Percentiles rank a stretch among this genome's conserved stretches.
phyloP scores from a whole-genome alignment of 2,888 invertebrate genomes.

The Leptinotarsa tumamoca region DNA sequence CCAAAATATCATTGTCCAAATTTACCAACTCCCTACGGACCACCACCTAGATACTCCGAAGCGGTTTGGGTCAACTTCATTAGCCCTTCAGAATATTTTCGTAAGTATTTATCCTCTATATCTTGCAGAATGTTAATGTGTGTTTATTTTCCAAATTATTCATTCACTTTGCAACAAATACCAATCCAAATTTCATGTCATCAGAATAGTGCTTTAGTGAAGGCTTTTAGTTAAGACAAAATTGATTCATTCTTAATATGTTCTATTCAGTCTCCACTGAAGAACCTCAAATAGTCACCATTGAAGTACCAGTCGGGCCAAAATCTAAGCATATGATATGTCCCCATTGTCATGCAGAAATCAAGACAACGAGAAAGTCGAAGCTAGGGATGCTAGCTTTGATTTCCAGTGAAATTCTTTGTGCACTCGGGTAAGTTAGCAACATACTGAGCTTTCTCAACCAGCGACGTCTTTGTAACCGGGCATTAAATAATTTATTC shows the following conservation, averaged over 20 bases:
- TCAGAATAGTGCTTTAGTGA: too few species aligned
- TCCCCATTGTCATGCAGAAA: conserved; percentile 87
- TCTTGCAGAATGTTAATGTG: too few species aligned
- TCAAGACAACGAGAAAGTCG: conserved; percentile 83
- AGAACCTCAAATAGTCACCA: conserved; percentile 82
- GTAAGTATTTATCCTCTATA: too few species aligned
- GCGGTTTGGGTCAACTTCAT: not conserved
- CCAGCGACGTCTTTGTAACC: too few species aligned
- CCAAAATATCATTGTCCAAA: not conserved
- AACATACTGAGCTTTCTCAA: not conserved
- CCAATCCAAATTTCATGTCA: too few species aligned
- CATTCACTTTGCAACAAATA: too few species aligned
- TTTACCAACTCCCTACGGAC: not conserved
- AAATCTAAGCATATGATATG: conserved; percentile 90
- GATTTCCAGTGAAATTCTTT: conserved; percentile 83
- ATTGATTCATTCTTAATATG: not conserved
- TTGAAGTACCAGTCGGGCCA: conserved; percentile 86
- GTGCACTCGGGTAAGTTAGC: conserved; percentile 78
- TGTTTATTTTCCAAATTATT: too few species aligned
- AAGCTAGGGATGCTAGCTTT: conserved; percentile 89
- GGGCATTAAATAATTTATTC: conserved; percentile 22
- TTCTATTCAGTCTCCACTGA: conserved; percentile 67
- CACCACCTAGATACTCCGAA: not conserved
- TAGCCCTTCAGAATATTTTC: not conserved
- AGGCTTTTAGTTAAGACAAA: too few species aligned